Evolutionary conservation across 2,888 invertebrate genomes (phyloP).

Genomic region (Hyalella azteca): DNA sequence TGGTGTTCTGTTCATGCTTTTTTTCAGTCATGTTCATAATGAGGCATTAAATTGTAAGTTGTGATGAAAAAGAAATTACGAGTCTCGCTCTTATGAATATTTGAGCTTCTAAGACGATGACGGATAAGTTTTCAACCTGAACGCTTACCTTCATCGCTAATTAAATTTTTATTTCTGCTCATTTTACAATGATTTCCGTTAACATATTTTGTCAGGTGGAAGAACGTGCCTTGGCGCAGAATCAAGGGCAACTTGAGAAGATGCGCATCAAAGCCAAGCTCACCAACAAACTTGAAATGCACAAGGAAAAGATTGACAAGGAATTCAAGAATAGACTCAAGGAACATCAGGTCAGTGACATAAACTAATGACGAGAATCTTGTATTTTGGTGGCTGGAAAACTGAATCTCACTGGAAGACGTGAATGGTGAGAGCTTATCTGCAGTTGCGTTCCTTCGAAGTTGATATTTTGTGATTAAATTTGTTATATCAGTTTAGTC

Average conservation of each 20-base stretch:
- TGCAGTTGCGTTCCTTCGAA: too few relatives aligned
- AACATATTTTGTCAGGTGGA: constrained; percentile 48
- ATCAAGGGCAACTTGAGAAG: constrained; percentile 66
- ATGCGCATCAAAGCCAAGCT: constrained; percentile 66
- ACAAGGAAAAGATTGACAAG: constrained; percentile 76
- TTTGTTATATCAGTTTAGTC: too few relatives aligned
- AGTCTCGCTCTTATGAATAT: not conserved
- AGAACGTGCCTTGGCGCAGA: constrained; percentile 66
- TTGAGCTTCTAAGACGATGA: not conserved
- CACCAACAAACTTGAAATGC: constrained; percentile 70
- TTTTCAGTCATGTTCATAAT: not conserved
- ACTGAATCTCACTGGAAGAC: too few relatives aligned
- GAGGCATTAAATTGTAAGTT: not conserved
- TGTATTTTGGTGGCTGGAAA: too few relatives aligned
- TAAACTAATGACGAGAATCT: too few relatives aligned
- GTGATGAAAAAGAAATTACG: not conserved
- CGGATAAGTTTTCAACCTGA: constrained; percentile 31
- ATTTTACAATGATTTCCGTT: too few relatives aligned
- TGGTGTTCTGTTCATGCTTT: not conserved
- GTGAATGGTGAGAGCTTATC: too few relatives aligned
- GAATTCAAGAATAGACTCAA: constrained; percentile 47
- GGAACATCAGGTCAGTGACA: constrained; percentile 45
- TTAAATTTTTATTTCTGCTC: too few relatives aligned
- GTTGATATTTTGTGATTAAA: too few relatives aligned
- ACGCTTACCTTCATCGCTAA: not conserved